Evolutionary conservation across 2,888 invertebrate species (phyloP).

Genomic region (Pomacea canaliculata): DNA sequence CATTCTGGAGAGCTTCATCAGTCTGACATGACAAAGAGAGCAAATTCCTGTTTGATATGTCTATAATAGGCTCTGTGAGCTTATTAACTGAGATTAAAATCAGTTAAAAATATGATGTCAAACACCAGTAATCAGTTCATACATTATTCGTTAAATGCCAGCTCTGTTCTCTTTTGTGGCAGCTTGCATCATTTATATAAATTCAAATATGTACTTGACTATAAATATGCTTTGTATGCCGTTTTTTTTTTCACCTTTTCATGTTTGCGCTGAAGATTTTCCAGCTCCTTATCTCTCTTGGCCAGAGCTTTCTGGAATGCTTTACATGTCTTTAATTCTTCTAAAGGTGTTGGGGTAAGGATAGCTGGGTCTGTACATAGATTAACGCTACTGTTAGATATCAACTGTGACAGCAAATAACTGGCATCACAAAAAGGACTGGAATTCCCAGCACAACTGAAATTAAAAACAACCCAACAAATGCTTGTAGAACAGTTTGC

Average conservation of each 20-base stretch:
- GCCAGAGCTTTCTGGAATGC: conserved; percentile 84
- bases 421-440: neutral
- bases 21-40: neutral
- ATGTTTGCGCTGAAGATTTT: conserved; percentile 76
- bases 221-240: neutral
- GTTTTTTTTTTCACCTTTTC: conserved; percentile 64
- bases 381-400: neutral
- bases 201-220: no score
- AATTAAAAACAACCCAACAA: neutral
- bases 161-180: no score
- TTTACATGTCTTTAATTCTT: conserved; percentile 85
- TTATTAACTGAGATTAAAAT: neutral
- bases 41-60: neutral
- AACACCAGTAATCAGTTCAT: no score
- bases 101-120: neutral
- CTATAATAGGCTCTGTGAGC: no score
- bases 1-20: neutral
- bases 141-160: no score
- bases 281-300: conserved; percentile 90
- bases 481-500: no score
- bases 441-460: neutral
- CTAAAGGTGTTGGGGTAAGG: conserved; percentile 78
- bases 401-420: neutral
- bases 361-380: conserved; percentile 53
- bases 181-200: no score